Percentiles rank a stretch among this genome's conserved stretches.
Evolutionary conservation across 2,113 vertebrate species (phyloP).

Genomic region (Pagrus major): DNA sequence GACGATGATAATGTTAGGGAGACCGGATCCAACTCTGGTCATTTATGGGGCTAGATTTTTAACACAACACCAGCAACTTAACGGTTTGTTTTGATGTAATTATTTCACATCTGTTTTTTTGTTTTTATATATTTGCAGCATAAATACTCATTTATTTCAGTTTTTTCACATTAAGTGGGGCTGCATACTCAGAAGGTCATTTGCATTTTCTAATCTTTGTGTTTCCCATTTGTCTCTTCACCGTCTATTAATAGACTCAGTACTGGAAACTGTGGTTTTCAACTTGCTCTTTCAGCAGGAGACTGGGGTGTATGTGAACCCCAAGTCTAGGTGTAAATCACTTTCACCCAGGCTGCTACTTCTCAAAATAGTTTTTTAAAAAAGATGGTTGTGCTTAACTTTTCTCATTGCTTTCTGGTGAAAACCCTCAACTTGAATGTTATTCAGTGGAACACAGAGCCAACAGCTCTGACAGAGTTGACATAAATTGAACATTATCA

Average conservation of each 20-base stretch:
- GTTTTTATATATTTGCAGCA: not conserved
- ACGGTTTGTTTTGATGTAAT: no score
- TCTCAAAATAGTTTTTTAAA: not conserved
- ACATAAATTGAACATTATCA: constrained; percentile 15
- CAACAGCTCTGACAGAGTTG: not conserved
- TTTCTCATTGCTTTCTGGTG: no score
- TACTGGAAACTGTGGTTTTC: not conserved
- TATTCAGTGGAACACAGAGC: no score
- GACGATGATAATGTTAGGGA: constrained; percentile 19
- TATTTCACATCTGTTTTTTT: no score
- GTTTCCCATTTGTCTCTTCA: not conserved
- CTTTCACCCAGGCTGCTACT: not conserved
- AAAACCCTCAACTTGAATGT: not conserved
- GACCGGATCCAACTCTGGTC: not conserved
- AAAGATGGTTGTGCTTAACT: no score
- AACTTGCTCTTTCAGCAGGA: not conserved
- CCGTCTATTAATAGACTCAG: not conserved
- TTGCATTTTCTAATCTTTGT: not conserved
- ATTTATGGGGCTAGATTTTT: not conserved
- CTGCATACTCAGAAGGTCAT: not conserved
- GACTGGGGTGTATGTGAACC: not conserved
- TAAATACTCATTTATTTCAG: not conserved
- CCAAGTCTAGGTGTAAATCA: not conserved
- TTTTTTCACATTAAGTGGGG: no score
- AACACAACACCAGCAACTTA: no score